Base-by-base conservation (phyloP, 2,797 vertebrate genomes). In the Cichlasoma orientale region DNA sequence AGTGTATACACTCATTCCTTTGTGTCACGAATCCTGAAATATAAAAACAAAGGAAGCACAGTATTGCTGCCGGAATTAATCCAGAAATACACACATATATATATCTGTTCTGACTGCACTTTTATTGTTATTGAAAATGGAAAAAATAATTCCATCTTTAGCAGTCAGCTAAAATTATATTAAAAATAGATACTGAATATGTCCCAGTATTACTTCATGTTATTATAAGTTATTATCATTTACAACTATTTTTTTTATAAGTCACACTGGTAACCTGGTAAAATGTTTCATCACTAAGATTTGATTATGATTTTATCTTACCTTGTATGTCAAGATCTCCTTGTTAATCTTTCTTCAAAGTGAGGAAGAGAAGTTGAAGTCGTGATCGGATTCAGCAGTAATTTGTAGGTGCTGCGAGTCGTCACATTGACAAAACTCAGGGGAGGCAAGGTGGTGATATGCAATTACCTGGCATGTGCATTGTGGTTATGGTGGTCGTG, bases 401-500 rank as follows among this genome's bases (percentile, higher is more conserved):
- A 55, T 16, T 19, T 31, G 25, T 12, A 7, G 13, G 18, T 21
- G 27, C 18, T 69, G 71, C 31, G 1, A 27, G 3, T 52, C 27
- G 14, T 29, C 3, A 4, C 66, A 75, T 4, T 29, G 14, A 58
- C 6, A 70, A 21, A 14, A 59, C 27, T 41, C n/a, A 25, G 12
- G 18, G 69, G 27, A 21, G 19, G 14, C 1, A 19, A 27, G 3
- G 8, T 31, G 53, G 4, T 6, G 29, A 7, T 23, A 29, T 83
- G 74, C 55, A 66, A 55, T 54, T 95, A 98, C 97, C 97, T 93
- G 97, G 97, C 72, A 95, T 95, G 84, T 97, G 97, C 90, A 98
- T 97, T 0, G 97, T 98, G 53, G 97, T 98, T 84, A 98, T 97
- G 33, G 97, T 98, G 4, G 97, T 98, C 0, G 97, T 98, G 56